phyloP scores from a whole-genome alignment of 1,140 invertebrate species.

The Andrena cerasifolii region DNA sequence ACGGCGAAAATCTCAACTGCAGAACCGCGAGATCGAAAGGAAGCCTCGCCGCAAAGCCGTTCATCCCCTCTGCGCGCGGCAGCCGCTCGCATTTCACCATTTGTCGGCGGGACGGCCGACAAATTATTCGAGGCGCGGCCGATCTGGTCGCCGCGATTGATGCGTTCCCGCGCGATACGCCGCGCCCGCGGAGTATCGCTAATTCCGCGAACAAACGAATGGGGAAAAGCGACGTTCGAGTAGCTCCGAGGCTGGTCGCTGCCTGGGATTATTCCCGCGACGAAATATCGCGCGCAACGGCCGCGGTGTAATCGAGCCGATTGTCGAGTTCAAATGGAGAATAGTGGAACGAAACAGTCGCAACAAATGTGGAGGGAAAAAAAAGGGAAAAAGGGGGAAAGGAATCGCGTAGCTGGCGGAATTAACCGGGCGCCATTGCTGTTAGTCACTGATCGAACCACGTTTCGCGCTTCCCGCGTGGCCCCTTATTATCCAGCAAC shows the following conservation, averaged over 20 bases:
- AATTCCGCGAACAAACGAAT: conserved; percentile 56
- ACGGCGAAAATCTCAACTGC: background rate
- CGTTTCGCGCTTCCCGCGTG: conserved; percentile 21
- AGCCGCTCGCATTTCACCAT: conserved; percentile 9
- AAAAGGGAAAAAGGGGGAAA: background rate
- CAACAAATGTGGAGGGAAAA: no score
- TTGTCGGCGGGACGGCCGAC: conserved; percentile 11
- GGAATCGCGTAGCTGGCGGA: conserved; percentile 14
- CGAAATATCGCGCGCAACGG: conserved; percentile 47
- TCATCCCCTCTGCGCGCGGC: background rate
- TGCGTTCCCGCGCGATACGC: background rate
- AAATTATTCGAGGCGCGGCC: conserved; percentile 9
- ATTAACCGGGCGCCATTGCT: conserved; percentile 42
- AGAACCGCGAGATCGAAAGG: background rate
- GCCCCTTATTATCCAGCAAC: conserved; percentile 38
- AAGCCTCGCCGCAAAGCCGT: conserved; percentile 2
- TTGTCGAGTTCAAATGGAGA: conserved; percentile 34
- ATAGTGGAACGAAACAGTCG: conserved; percentile 20
- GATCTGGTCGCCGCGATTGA: conserved; percentile 12
- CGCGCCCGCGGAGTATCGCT: background rate
- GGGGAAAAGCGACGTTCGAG: conserved; percentile 48
- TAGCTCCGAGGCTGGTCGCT: background rate
- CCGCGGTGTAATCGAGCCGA: conserved; percentile 55
- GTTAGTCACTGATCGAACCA: conserved; percentile 41
- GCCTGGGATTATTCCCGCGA: conserved; percentile 40